Evolutionary conservation across 2,797 vertebrate species (phyloP).

Genomic region (Tiaroga cobitis): DNA sequence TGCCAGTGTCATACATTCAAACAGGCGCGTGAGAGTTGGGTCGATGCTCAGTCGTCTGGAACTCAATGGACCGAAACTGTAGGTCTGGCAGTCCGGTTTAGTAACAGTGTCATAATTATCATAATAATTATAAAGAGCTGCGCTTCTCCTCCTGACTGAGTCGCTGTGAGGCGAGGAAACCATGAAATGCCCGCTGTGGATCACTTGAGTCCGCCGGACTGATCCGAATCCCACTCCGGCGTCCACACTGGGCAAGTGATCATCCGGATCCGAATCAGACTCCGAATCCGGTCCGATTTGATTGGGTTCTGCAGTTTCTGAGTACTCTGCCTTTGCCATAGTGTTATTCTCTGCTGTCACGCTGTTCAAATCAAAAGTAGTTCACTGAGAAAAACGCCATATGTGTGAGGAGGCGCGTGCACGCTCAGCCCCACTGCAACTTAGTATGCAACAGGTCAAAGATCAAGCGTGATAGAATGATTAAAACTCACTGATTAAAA

Average conservation of each 20-base stretch:
- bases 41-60: constrained; percentile 86
- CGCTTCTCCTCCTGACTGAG: constrained; percentile 73
- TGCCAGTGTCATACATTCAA: constrained; percentile 98
- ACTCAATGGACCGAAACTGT: constrained; percentile 81
- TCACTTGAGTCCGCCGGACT: constrained; percentile 82
- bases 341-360: background rate
- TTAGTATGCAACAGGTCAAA: constrained; percentile 19
- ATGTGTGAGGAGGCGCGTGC: background rate
- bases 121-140: constrained; percentile 37
- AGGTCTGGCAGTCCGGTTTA: constrained; percentile 78
- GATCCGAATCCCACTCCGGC: constrained; percentile 39
- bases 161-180: constrained; percentile 95
- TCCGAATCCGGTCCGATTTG: constrained; percentile 74
- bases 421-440: background rate
- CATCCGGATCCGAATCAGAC: constrained; percentile 81
- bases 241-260: constrained; percentile 50
- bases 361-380: background rate
- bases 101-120: constrained; percentile 76
- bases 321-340: constrained; percentile 57
- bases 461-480: constrained; percentile 4
- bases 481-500: constrained; percentile 11
- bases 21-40: constrained; percentile 91
- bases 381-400: constrained; percentile 1
- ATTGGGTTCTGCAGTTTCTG: constrained; percentile 51
- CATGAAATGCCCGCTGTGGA: constrained; percentile 99